Percentiles rank a stretch among this genome's conserved stretches.
Evolutionary conservation across 1,140 invertebrate species (phyloP).

Genomic region (Cotesia glomerata): DNA sequence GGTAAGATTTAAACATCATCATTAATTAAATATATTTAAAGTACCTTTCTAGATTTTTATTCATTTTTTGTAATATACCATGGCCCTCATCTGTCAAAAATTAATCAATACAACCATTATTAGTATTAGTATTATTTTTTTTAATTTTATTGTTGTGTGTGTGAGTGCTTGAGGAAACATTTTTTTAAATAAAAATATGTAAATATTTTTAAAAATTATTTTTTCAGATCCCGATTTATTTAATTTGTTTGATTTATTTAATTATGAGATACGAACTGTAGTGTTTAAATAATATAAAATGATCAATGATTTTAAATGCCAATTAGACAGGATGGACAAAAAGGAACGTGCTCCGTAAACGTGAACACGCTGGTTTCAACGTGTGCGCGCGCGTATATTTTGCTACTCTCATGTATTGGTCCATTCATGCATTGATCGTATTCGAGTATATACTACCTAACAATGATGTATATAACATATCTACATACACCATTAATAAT

Average conservation of each 20-base stretch:
- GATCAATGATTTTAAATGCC: neutral
- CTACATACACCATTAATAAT: neutral
- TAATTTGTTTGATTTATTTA: neutral
- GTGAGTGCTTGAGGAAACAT: too few species aligned
- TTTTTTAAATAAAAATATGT: too few species aligned
- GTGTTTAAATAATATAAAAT: neutral
- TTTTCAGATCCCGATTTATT: neutral
- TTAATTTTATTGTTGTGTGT: too few species aligned
- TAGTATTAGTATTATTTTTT: too few species aligned
- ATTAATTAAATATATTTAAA: neutral
- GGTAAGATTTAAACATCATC: slow-evolving; percentile 59
- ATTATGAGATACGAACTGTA: neutral
- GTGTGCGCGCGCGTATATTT: slow-evolving; percentile 29
- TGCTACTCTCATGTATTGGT: slow-evolving; percentile 25
- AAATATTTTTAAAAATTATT: too few species aligned
- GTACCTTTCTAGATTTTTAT: slow-evolving; percentile 11
- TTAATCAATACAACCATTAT: too few species aligned
- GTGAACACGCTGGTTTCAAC: slow-evolving; percentile 31
- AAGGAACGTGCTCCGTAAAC: slow-evolving; percentile 24
- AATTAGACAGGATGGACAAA: slow-evolving; percentile 2
- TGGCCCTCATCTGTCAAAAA: neutral
- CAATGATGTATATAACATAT: slow-evolving; percentile 1
- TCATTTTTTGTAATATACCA: neutral
- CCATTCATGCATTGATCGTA: slow-evolving; percentile 63
- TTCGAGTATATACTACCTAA: slow-evolving; percentile 28